Percentiles rank a stretch among this genome's conserved stretches.
phyloP scores from a whole-genome alignment of 1,140 invertebrate genomes.

The Bombus soroeensis region DNA sequence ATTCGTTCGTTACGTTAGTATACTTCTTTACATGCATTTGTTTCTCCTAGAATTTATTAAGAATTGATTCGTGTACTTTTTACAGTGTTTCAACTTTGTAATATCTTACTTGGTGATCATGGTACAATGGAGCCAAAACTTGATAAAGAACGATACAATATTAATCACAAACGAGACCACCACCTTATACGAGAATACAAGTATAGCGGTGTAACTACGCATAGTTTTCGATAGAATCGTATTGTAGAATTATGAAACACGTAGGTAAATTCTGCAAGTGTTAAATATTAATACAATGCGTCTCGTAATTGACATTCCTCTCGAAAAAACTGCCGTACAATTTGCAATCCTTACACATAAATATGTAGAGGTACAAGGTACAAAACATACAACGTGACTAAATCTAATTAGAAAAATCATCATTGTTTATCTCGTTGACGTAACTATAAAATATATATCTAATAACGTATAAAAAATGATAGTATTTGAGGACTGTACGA shows the following conservation, averaged over 20 bases:
- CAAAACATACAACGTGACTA: too few relatives aligned
- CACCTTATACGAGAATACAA: not conserved
- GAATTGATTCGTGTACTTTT: not conserved
- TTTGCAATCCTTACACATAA: too few relatives aligned
- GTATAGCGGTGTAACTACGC: not conserved
- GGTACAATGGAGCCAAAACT: constrained; percentile 38
- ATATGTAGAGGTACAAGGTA: too few relatives aligned
- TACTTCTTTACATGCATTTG: accelerated
- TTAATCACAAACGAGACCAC: too few relatives aligned
- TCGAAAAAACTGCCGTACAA: too few relatives aligned
- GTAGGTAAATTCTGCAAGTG: not conserved
- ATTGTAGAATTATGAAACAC: not conserved
- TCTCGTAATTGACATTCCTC: not conserved
- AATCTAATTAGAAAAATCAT: too few relatives aligned
- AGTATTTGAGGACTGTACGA: too few relatives aligned
- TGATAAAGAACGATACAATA: not conserved
- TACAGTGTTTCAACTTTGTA: constrained; percentile 44
- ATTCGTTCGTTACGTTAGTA: not conserved
- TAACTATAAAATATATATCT: not conserved
- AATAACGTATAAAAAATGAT: not conserved
- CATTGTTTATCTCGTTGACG: not conserved
- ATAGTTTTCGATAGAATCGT: not conserved
- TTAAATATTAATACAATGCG: not conserved
- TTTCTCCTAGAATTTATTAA: not conserved
- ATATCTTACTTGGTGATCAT: constrained; percentile 50